Evolutionary conservation across 2,888 invertebrate genomes (phyloP).

Genomic region (Hypsopygia costalis): DNA sequence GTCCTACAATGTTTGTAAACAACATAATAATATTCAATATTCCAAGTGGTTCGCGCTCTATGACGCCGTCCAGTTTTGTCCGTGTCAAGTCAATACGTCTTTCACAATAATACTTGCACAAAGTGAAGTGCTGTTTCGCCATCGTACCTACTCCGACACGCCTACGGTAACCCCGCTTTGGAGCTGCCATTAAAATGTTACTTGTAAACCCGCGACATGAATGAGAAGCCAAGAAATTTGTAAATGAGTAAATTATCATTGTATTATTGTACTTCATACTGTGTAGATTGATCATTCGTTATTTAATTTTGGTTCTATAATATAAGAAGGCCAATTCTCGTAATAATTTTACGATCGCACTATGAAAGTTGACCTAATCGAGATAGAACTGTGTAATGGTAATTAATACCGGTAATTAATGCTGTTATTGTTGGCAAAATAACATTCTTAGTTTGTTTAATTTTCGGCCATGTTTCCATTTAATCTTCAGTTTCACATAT

Average conservation of each 20-base stretch:
- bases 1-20: conserved; percentile 13
- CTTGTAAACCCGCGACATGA: conserved; percentile 23
- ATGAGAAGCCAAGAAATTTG: background rate
- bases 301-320: too few relatives aligned
- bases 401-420: too few relatives aligned
- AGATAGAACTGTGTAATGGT: too few relatives aligned
- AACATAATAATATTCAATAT: conserved; percentile 4
- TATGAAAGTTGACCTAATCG: too few relatives aligned
- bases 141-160: conserved; percentile 58
- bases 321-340: too few relatives aligned
- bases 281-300: too few relatives aligned
- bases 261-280: too few relatives aligned
- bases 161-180: conserved; percentile 50
- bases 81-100: conserved; percentile 54
- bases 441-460: too few relatives aligned
- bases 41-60: conserved; percentile 26
- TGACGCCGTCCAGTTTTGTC: conserved; percentile 42
- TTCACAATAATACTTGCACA: conserved; percentile 73
- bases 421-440: too few relatives aligned
- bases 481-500: too few relatives aligned
- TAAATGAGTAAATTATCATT: conserved; percentile 11
- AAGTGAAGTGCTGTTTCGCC: conserved; percentile 68
- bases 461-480: too few relatives aligned
- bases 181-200: conserved; percentile 32
- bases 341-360: too few relatives aligned